Evolutionary conservation across 1,140 invertebrate species (phyloP).

Genomic region (Sipha flava): DNA sequence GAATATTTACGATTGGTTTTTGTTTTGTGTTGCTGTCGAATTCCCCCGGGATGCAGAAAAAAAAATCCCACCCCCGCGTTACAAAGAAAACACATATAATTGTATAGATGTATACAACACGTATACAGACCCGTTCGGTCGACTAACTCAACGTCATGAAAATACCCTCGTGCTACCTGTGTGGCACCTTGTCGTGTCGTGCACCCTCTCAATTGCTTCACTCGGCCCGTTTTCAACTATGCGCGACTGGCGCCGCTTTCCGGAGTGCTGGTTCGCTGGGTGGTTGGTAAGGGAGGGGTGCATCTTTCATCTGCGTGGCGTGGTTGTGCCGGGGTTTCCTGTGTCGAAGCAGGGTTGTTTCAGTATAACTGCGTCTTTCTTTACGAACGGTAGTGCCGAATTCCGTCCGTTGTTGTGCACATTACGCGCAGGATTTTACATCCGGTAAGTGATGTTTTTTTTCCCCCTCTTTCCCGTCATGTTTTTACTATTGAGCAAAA

Average conservation of each 20-base stretch:
- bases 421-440: not conserved
- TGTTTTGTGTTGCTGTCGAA: not conserved
- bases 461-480: no score
- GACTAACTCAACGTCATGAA: not conserved
- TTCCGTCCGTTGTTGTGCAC: not conserved
- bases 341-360: not conserved
- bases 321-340: not conserved
- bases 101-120: not conserved
- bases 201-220: not conserved
- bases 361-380: not conserved
- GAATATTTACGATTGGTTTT: not conserved
- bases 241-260: slow-evolving; percentile 3
- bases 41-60: not conserved
- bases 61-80: not conserved
- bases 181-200: not conserved
- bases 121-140: not conserved
- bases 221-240: not conserved
- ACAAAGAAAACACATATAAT: not conserved
- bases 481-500: no score
- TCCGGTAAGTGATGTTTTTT: not conserved
- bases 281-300: not conserved
- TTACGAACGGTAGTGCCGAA: not conserved
- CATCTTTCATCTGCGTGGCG: not conserved
- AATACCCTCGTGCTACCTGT: not conserved
- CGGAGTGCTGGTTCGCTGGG: not conserved